Conservation (phyloP, 2,113 vertebrate genomes). For the Pteropus alecto region DNA sequence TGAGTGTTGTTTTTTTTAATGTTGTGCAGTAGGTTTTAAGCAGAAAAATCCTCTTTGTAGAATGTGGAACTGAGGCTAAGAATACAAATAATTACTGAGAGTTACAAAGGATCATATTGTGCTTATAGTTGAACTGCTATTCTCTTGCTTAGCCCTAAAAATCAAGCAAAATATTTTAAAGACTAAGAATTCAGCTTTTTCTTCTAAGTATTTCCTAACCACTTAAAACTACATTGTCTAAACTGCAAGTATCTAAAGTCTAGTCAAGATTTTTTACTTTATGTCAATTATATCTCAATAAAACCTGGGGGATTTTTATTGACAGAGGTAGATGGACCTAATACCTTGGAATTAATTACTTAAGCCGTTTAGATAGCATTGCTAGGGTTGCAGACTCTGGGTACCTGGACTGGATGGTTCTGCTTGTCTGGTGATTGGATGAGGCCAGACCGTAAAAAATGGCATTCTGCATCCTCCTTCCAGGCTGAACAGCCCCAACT, state of each 20-base stretch:
- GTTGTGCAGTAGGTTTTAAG: neutral
- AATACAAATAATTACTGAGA: neutral
- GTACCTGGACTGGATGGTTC: constrained; percentile 63
- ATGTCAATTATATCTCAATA: neutral
- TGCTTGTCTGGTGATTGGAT: constrained; percentile 68
- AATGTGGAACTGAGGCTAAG: neutral
- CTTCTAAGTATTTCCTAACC: constrained; percentile 12
- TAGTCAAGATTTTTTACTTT: neutral
- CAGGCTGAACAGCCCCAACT: neutral
- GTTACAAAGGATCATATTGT: constrained; percentile 11
- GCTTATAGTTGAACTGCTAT: neutral
- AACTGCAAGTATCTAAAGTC: neutral
- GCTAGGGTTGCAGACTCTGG: constrained; percentile 33
- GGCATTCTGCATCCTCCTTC: constrained; percentile 38
- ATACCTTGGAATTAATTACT: constrained; percentile 75
- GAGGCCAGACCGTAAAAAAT: constrained; percentile 59
- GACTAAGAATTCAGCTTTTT: neutral
- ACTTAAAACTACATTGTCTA: neutral
- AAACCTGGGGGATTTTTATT: neutral
- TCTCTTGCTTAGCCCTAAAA: constrained; percentile 1
- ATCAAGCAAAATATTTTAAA: neutral
- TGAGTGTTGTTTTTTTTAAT: neutral
- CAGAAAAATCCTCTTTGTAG: constrained; percentile 17
- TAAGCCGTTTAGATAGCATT: constrained; percentile 79
- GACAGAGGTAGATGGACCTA: neutral